Percentiles rank a stretch among this genome's conserved stretches.
These are phyloP conservation scores for Solenopsis fugax DNA, from an alignment of 1,140 invertebrate genomes.

Conservation along the genomic window DNA sequence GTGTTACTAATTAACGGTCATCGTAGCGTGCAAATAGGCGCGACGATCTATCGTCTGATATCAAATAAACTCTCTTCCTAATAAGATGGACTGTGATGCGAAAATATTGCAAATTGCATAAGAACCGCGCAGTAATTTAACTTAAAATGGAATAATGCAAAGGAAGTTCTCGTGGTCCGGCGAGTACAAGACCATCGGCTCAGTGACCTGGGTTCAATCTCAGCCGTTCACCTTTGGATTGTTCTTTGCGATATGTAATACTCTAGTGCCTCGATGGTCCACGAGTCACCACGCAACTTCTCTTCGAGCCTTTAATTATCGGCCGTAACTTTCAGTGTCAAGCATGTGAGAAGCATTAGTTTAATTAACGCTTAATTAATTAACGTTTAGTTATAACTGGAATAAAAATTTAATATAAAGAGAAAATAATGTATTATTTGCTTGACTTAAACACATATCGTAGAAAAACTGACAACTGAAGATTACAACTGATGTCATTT, in stretches of 20 bases:
- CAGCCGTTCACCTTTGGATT: slow-evolving; percentile 59
- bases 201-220: slow-evolving; percentile 46
- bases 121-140: slow-evolving; percentile 16
- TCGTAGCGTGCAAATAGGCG: slow-evolving; percentile 56
- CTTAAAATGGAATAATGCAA: not conserved
- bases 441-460: not conserved
- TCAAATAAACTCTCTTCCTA: not conserved
- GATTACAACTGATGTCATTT: not conserved
- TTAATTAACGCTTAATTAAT: not conserved
- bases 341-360: not conserved
- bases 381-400: not conserved
- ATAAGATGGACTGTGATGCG: slow-evolving; percentile 8
- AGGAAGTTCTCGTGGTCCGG: not conserved
- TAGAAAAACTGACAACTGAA: not conserved
- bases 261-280: not conserved
- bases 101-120: slow-evolving; percentile 37
- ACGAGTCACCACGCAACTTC: slow-evolving; percentile 9
- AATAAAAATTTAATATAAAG: not conserved
- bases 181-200: not conserved
- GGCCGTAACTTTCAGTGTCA: not conserved
- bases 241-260: slow-evolving; percentile 54
- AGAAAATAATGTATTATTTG: not conserved
- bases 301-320: slow-evolving; percentile 20
- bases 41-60: slow-evolving; percentile 48
- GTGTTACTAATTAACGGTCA: slow-evolving; percentile 75